Conservation (phyloP, 1,140 invertebrate genomes). For the Drosophila kanapiae region DNA sequence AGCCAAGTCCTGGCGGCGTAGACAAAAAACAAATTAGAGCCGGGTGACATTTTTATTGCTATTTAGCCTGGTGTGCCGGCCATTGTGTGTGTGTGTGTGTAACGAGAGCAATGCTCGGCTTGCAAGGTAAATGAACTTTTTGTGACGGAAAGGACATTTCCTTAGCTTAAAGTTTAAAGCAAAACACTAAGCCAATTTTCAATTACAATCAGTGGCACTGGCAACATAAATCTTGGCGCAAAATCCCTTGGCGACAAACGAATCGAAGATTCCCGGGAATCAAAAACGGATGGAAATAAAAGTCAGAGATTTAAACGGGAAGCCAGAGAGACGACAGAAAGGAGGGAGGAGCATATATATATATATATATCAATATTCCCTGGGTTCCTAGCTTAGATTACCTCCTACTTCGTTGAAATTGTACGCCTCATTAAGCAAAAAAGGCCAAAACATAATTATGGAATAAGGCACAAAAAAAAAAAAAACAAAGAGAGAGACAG, state of each 20-base stretch:
- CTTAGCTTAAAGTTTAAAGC: constrained; percentile 19
- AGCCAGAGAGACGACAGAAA: neutral
- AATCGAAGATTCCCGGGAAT: constrained; percentile 9
- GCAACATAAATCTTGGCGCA: constrained; percentile 18
- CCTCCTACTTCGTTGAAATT: constrained; percentile 23
- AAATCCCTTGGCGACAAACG: constrained; percentile 12
- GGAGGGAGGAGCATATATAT: neutral
- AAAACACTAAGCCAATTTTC: constrained; percentile 25
- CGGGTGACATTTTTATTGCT: constrained; percentile 79
- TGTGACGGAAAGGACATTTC: constrained; percentile 8
- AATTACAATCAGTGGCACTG: constrained; percentile 26
- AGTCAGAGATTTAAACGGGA: constrained; percentile 8
- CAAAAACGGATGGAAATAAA: constrained; percentile 4
- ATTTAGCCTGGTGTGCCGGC: constrained; percentile 50
- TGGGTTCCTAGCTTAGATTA: constrained; percentile 28
- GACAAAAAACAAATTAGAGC: constrained; percentile 74
- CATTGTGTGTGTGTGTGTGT: constrained; percentile 19
- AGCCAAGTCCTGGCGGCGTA: constrained; percentile 43
- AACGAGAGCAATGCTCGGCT: constrained; percentile 40
- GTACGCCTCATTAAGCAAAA: constrained; percentile 53
- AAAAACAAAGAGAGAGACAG: neutral
- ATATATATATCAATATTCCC: constrained; percentile 3
- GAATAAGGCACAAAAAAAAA: neutral
- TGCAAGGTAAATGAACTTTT: constrained; percentile 64
- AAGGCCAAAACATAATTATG: constrained; percentile 37